phyloP scores from a whole-genome alignment of 2,797 vertebrate genomes.

The Sebastes iracundus region DNA sequence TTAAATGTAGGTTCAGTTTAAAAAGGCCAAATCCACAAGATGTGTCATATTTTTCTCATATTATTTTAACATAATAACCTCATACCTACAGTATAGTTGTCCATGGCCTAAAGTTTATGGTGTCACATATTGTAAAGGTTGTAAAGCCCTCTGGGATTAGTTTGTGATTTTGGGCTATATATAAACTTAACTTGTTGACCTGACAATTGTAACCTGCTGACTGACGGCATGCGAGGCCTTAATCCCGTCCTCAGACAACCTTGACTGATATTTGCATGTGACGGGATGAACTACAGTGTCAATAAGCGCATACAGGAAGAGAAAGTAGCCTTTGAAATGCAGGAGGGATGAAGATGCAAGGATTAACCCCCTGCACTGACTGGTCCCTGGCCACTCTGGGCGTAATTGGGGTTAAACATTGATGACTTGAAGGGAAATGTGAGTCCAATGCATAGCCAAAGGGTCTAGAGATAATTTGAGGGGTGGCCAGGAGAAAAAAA shows the following conservation, averaged over 20 bases:
- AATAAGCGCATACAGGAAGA: constrained; percentile 21
- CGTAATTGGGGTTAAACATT: constrained; percentile 3
- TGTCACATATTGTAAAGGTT: background rate
- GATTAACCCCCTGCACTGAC: constrained; percentile 32
- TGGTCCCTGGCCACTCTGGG: background rate
- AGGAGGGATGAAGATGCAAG: constrained; percentile 19
- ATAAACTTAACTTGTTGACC: constrained; percentile 9
- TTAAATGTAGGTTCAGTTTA: background rate
- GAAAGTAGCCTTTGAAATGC: constrained; percentile 50
- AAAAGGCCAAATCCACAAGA: background rate
- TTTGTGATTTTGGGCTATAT: background rate
- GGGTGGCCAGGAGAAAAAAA: background rate
- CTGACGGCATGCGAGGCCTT: background rate
- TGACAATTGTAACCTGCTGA: constrained; percentile 6
- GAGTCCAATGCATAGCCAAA: background rate
- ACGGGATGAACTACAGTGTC: constrained; percentile 5
- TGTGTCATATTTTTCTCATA: background rate
- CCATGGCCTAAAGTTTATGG: background rate
- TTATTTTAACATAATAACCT: background rate
- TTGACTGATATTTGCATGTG: constrained; percentile 31
- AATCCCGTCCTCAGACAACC: constrained; percentile 8
- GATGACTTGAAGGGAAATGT: background rate
- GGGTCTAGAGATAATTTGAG: background rate
- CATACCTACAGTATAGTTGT: background rate
- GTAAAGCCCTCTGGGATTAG: background rate